These are phyloP conservation scores for Heliothis virescens DNA, from an alignment of 1,140 invertebrate genomes.

Conservation along the genomic window DNA sequence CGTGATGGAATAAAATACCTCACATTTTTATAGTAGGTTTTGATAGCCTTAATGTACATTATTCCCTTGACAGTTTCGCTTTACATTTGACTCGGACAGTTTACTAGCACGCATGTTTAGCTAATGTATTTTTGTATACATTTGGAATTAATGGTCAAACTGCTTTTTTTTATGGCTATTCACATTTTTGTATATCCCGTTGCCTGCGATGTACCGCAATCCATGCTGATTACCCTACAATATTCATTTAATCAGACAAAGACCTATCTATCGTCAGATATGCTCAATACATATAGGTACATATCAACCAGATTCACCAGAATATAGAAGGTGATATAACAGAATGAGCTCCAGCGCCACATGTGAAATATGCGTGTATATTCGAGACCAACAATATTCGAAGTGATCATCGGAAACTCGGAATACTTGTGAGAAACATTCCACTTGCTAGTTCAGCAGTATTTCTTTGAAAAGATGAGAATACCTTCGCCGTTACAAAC, in stretches of 20 bases:
- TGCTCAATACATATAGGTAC: not conserved
- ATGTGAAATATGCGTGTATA: no score
- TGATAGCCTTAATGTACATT: slow-evolving; percentile 18
- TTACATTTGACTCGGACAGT: not conserved
- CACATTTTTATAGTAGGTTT: not conserved
- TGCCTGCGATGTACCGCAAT: not conserved
- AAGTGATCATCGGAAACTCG: no score
- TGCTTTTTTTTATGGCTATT: no score
- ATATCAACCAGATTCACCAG: not conserved
- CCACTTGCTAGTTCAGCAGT: no score
- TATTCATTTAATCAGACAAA: not conserved
- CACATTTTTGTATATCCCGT: no score
- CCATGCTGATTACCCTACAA: not conserved
- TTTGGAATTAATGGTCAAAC: not conserved
- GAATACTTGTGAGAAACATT: no score
- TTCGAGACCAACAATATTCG: no score
- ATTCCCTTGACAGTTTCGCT: not conserved
- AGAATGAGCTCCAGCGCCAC: no score
- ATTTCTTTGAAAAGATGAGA: no score
- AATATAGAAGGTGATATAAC: no score
- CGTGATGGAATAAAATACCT: not conserved
- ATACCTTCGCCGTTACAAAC: no score
- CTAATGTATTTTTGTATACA: not conserved
- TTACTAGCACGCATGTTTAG: slow-evolving; percentile 8
- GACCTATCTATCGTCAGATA: not conserved